phyloP scores from a whole-genome alignment of 2,797 vertebrate genomes.

The Eulemur albifrons region DNA sequence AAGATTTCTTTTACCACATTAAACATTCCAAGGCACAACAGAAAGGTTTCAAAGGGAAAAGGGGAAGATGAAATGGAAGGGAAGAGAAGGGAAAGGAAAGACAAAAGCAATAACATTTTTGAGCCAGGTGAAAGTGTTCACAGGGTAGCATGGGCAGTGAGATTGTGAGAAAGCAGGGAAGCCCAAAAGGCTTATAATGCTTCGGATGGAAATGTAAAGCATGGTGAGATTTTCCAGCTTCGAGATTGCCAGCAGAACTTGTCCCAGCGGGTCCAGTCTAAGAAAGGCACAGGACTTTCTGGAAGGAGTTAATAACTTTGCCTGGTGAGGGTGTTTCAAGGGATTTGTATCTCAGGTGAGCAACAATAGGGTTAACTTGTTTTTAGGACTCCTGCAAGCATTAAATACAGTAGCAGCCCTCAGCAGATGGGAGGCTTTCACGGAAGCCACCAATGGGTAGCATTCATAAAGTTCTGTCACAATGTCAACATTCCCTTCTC shows the following conservation, averaged over 20 bases:
- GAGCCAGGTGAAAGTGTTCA: background rate
- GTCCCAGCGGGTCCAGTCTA: background rate
- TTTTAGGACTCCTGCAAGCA: background rate
- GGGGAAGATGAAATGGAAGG: background rate
- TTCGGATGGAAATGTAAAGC: background rate
- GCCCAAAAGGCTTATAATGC: background rate
- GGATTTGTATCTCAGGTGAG: background rate
- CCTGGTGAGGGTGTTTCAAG: background rate
- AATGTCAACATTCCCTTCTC: background rate
- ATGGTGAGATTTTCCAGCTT: background rate
- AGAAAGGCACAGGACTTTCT: background rate
- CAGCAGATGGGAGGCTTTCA: rapidly evolving
- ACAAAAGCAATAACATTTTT: background rate
- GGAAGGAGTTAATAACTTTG: background rate
- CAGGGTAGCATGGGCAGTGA: rapidly evolving
- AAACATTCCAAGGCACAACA: background rate
- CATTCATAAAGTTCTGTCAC: too few species aligned
- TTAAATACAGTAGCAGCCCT: background rate
- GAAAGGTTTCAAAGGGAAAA: background rate
- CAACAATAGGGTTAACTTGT: background rate
- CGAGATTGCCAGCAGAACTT: background rate
- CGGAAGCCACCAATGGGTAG: background rate
- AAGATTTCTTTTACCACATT: background rate
- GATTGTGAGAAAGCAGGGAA: background rate
- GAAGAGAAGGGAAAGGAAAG: background rate